Evolutionary conservation across 2,113 vertebrate species (phyloP).

Genomic region (Bucco capensis): DNA sequence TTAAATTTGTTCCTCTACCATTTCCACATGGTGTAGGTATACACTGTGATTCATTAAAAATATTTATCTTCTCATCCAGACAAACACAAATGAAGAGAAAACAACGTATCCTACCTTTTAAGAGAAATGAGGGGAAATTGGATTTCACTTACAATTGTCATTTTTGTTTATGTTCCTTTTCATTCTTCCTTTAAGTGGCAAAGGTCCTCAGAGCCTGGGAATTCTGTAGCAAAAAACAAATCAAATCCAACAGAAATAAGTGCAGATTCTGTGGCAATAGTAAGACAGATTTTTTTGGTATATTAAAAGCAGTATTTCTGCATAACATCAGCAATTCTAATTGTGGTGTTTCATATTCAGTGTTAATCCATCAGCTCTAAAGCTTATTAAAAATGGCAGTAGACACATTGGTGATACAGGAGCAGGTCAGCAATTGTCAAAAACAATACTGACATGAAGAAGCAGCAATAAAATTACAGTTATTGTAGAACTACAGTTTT

Average conservation of each 20-base stretch:
- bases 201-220: neutral
- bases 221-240: neutral
- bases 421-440: constrained; percentile 19
- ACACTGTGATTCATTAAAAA: constrained; percentile 32
- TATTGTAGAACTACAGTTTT: constrained; percentile 43
- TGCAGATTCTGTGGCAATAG: constrained; percentile 20
- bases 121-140: constrained; percentile 44
- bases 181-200: neutral
- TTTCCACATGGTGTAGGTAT: neutral
- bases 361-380: constrained; percentile 59
- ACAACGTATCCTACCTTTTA: neutral
- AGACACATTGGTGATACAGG: neutral
- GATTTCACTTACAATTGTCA: constrained; percentile 17
- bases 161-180: constrained; percentile 55
- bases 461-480: constrained; percentile 30
- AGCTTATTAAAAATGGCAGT: constrained; percentile 67
- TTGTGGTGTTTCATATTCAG: constrained; percentile 61
- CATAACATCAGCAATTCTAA: constrained; percentile 62
- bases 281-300: neutral
- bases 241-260: constrained; percentile 22
- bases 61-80: constrained; percentile 32
- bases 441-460: constrained; percentile 36
- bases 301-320: constrained; percentile 38
- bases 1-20: neutral
- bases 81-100: constrained; percentile 31